phyloP scores from a whole-genome alignment of 30 jellyfish, hydroid and myxozoan genomes.

The Aurelia coerulea region DNA sequence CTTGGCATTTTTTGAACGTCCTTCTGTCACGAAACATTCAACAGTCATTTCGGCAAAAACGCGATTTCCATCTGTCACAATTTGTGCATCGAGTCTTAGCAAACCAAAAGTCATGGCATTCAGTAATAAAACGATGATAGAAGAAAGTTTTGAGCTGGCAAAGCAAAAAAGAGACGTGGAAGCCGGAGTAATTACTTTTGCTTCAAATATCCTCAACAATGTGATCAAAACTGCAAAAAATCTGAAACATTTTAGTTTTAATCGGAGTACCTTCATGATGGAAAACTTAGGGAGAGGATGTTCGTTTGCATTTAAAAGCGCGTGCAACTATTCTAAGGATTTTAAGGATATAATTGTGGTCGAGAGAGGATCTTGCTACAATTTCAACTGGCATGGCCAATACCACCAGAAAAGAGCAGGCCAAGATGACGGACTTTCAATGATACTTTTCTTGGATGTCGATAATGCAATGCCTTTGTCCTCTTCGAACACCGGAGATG shows the following conservation, averaged over 20 bases:
- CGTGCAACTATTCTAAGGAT: constrained; percentile 21
- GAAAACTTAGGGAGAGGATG: constrained; percentile 4
- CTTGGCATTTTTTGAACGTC: neutral
- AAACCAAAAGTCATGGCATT: constrained; percentile 2
- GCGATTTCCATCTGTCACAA: constrained; percentile 46
- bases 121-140: constrained; percentile 1
- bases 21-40: neutral
- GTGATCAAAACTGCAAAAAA: constrained; percentile 7
- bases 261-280: constrained; percentile 14
- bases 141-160: too few species aligned
- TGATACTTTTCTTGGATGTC: constrained; percentile 20
- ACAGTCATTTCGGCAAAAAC: constrained; percentile 6
- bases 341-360: constrained; percentile 16
- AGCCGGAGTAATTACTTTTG: neutral
- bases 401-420: constrained; percentile 46
- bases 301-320: neutral
- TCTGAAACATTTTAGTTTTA: neutral
- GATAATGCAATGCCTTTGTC: constrained; percentile 15
- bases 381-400: constrained; percentile 39
- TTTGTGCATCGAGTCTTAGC: constrained; percentile 30
- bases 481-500: neutral
- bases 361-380: constrained; percentile 30
- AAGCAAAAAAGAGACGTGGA: neutral
- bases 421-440: constrained; percentile 9
- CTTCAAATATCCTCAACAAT: neutral